Conservation (phyloP, 2,113 vertebrate species). For the Heterochromis multidens region DNA sequence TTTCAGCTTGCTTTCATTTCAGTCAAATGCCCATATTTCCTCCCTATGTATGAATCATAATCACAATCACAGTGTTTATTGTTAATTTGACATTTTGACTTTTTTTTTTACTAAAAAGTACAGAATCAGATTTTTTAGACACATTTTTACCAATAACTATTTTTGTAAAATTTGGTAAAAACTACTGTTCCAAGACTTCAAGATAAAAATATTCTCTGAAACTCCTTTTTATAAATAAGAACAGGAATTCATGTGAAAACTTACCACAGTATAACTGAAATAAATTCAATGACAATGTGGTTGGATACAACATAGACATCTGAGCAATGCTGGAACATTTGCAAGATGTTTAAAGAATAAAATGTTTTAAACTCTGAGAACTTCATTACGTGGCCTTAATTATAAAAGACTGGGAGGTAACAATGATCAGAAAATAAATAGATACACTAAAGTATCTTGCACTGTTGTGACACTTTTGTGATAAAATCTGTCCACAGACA, state of each 20-base stretch:
- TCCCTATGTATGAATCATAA: neutral
- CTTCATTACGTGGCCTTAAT: neutral
- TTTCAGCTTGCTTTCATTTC: neutral
- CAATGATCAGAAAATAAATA: no score
- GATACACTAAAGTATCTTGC: neutral
- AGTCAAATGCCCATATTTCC: neutral
- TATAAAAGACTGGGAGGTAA: neutral
- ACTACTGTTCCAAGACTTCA: rapidly evolving
- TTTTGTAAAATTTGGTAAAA: neutral
- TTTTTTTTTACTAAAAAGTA: neutral
- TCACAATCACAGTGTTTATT: neutral
- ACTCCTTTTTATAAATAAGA: neutral
- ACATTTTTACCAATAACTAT: neutral
- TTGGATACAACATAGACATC: neutral
- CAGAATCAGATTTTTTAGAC: neutral
- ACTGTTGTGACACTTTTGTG: neutral
- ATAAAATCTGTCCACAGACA: neutral
- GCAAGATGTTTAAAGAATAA: neutral
- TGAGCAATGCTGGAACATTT: neutral
- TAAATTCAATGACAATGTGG: neutral
- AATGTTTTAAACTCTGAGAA: neutral
- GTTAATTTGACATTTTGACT: rapidly evolving
- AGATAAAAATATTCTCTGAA: neutral
- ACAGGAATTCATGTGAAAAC: neutral
- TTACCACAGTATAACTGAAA: rapidly evolving